phyloP scores from a whole-genome alignment of 2,113 vertebrate species.

The Eretmochelys imbricata region DNA sequence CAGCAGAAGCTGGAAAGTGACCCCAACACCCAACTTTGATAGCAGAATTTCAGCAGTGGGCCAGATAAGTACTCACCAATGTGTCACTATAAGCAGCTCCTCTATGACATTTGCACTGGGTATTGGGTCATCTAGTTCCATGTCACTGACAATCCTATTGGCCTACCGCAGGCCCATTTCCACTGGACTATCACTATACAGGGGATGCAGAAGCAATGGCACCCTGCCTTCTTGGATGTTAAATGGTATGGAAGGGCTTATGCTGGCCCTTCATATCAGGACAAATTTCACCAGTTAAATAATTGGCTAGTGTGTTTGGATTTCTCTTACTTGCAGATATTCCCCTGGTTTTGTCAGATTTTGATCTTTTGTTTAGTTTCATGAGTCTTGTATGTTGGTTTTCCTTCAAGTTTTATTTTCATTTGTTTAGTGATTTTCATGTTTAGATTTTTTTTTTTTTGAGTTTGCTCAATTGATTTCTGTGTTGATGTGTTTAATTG shows the following conservation, averaged over 20 bases:
- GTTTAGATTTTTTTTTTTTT: not conserved
- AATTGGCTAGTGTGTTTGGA: not conserved
- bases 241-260: not conserved
- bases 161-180: not conserved
- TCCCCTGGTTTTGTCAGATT: not conserved
- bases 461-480: not conserved
- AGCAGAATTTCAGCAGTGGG: not conserved
- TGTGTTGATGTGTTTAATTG: not conserved
- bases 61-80: not conserved
- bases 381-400: not conserved
- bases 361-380: not conserved
- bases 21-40: not conserved
- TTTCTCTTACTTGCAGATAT: not conserved
- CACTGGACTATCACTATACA: not conserved
- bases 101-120: rapidly evolving
- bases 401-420: not conserved
- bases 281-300: not conserved
- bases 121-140: not conserved
- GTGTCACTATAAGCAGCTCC: not conserved
- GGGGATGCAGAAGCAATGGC: not conserved
- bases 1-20: not conserved
- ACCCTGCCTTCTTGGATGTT: conserved; percentile 30
- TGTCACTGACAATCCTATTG: not conserved
- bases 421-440: not conserved
- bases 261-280: conserved; percentile 18